phyloP scores from a whole-genome alignment of 2,113 vertebrate species.

The Ahaetulla prasina region DNA sequence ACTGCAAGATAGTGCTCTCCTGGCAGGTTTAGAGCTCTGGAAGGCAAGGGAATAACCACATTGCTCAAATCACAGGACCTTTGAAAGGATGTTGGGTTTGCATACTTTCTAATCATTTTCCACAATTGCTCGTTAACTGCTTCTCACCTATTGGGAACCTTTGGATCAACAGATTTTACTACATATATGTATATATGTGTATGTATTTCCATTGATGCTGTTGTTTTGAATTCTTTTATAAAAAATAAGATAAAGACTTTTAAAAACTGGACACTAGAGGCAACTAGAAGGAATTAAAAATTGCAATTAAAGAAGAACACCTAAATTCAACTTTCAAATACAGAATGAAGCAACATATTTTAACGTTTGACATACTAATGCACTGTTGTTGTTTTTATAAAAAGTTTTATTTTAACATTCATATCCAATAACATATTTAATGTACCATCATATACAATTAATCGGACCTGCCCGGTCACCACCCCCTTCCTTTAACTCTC shows the following conservation, averaged over 20 bases:
- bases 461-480: too few relatives aligned
- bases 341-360: neutral
- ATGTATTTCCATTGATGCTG: neutral
- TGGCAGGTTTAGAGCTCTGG: neutral
- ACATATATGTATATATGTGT: too few relatives aligned
- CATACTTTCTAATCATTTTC: neutral
- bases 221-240: neutral
- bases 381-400: too few relatives aligned
- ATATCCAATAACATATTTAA: too few relatives aligned
- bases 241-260: neutral
- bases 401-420: too few relatives aligned
- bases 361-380: neutral
- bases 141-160: neutral
- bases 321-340: neutral
- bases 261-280: neutral
- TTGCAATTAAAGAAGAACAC: neutral
- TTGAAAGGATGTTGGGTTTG: neutral
- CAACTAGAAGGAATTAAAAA: neutral
- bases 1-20: neutral
- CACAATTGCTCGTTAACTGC: neutral
- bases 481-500: too few relatives aligned
- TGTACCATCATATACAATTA: too few relatives aligned
- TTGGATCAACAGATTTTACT: neutral
- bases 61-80: neutral
- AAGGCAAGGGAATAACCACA: neutral